Base-by-base conservation (phyloP, 2,888 invertebrate genomes). In the Tortrix viridana region DNA sequence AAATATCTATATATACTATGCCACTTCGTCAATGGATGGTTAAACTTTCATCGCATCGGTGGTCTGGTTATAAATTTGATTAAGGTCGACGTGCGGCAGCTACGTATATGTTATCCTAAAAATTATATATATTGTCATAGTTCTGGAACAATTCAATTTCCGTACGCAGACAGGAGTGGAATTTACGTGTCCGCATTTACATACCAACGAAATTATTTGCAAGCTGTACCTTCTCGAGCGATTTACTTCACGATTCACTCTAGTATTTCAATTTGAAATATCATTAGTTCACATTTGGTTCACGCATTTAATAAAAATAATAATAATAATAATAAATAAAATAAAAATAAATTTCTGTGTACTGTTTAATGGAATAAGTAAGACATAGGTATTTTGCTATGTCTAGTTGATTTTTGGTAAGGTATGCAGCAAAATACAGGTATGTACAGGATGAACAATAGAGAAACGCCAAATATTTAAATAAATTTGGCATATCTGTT, bases 121-220 rank as follows among this genome's bases (percentile, higher is more conserved):
- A 65, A 85, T 83, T 85, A 82, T 81, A 87, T 86, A 83, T 86
- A 87, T 88, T 81, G 85, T 80, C 81, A 85, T 86, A 86, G 85
- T 87, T 84, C 83, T 85, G 81, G 81, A 86, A 86, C 88, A 86
- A 88, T 91, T 89, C 89, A 89, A 91, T 91, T 90, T 90, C 91
- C 90, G 85, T 82, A 84, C 85, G 85, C 85, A 88, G 89, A 89
- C 90, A 91, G 89, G 82, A 80, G 75, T 77, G 79, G 81, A 88
- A 91, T 91, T 89, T 91, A 91, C 89, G 89, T 86, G 88, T 85
- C 80, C 87, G 85, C 86, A 89, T 91, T 89, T 89, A 89, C 87
- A 88, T 87, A 84, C 84, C 86, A 81, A 81, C 84, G 85, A 85
- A 89, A 89, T 89, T 88, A 88, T 89, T 89, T 86, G 82, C 84